Evolutionary conservation across 2,113 vertebrate species (phyloP), one percentile per base, ranked within the genome.

Genomic region (Siniperca knerii): DNA sequence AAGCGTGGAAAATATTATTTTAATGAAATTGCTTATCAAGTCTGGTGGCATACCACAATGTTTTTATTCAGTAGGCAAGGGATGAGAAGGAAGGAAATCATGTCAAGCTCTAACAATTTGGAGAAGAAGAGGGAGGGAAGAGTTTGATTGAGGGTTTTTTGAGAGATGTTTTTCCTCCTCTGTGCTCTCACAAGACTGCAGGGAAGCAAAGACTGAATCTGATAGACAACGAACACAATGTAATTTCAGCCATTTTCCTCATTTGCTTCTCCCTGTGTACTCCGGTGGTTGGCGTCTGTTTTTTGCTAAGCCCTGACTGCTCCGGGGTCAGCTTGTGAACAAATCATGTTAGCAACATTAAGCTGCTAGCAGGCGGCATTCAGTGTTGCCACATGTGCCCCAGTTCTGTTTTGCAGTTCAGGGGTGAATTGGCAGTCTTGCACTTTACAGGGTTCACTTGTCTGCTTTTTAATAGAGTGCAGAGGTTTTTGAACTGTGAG

Each of bases 201-300:
- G 57, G 58, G 72, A 70, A 70, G 69, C 48, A 40, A 69, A 72
- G 66, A 89, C 79, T 84, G 55, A 78, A 83, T 77, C 69, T 87
- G 87, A 88, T 71, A 68, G 80, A 77, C 73, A 73, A 73, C 42
- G 64, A 82, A 48, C 79, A 58, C 72, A 54, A 72, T 85, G 73
- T 79, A 68, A 89, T 92, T 89, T 83, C 61, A 64, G 21, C 15
- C 21, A 2, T 85, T 79, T 58, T 72, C 64, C 44, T 79, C 79
- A n/a, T 58, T 6, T 60, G 37, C 35, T 35, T 15, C 48, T 40
- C 44, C 54, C 29, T 61, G 18, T 52, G 4, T 55, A 12, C 65
- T 76, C 57, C 79, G 57, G 33, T 25, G 75, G 70, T 25, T 33
- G 57, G 48, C 46, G 25, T 87, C 83, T 86, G 86, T 73, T 87